Evolutionary conservation across 2,113 vertebrate species (phyloP).

Genomic region (Leptobrachium ailaonicum): DNA sequence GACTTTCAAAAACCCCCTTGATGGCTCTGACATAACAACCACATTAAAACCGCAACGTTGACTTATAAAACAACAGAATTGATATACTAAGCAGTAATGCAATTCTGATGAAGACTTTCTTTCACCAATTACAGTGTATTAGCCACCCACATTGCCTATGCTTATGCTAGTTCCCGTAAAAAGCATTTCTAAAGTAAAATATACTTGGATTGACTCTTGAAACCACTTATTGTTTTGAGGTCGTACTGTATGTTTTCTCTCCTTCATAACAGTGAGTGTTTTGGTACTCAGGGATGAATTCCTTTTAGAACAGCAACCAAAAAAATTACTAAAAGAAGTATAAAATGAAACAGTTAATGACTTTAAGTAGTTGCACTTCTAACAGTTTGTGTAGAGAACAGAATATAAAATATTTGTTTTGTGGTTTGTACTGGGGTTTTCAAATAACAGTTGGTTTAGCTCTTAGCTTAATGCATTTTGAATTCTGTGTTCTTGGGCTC

Average conservation of each 20-base stretch:
- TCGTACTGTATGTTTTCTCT: conserved; percentile 24
- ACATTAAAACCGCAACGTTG: conserved; percentile 33
- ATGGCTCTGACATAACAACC: conserved; percentile 42
- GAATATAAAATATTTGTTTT: too few species aligned
- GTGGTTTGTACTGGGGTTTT: too few species aligned
- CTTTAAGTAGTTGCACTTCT: neutral
- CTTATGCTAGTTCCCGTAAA: conserved; percentile 31
- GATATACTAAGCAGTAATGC: conserved; percentile 28
- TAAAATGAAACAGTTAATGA: neutral
- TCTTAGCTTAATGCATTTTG: too few species aligned
- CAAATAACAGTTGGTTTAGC: too few species aligned
- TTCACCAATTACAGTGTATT: conserved; percentile 35
- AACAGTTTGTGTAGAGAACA: too few species aligned
- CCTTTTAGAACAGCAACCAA: neutral
- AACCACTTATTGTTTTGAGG: conserved; percentile 29
- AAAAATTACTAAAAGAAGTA: too few species aligned
- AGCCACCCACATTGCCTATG: conserved; percentile 43
- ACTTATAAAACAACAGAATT: conserved; percentile 26
- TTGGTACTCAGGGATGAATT: neutral
- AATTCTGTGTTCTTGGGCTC: too few species aligned
- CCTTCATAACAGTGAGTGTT: neutral
- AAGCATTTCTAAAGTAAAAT: conserved; percentile 39
- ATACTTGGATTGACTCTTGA: conserved; percentile 19
- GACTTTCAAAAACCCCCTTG: conserved; percentile 27
- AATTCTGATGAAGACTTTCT: conserved; percentile 36